These are phyloP conservation scores for Drosophila pectinifera DNA, from an alignment of 1,140 invertebrate species.

Conservation along the genomic window DNA sequence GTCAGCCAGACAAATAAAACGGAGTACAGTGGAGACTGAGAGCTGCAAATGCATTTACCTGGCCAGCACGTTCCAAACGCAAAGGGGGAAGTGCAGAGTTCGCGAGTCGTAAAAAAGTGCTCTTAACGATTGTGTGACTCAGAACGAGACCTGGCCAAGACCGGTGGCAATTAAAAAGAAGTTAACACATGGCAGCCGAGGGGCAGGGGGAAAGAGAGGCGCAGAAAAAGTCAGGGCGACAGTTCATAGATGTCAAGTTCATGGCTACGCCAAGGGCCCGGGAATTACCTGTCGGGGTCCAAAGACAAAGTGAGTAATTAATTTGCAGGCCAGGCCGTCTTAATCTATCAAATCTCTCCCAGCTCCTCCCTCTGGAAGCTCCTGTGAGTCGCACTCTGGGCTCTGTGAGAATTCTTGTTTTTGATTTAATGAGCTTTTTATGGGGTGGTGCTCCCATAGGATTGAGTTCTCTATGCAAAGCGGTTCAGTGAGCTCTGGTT, in stretches of 20 bases:
- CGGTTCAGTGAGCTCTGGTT: constrained; percentile 63
- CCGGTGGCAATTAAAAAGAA: constrained; percentile 71
- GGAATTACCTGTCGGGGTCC: constrained; percentile 25
- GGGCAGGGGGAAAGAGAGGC: constrained; percentile 24
- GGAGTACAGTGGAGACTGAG: constrained; percentile 21
- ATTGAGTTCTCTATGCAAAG: constrained; percentile 68
- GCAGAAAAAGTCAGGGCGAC: constrained; percentile 9
- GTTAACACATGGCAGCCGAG: constrained; percentile 66
- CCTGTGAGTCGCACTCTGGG: constrained; percentile 40
- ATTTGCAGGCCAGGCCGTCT: constrained; percentile 58
- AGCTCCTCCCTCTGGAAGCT: constrained; percentile 19
- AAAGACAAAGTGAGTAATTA: constrained; percentile 65
- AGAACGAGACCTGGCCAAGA: constrained; percentile 38
- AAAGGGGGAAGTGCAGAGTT: constrained; percentile 29
- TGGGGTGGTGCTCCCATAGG: constrained; percentile 21
- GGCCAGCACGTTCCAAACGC: constrained; percentile 31
- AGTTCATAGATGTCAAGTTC: constrained; percentile 80
- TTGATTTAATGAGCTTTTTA: constrained; percentile 70
- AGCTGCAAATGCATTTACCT: constrained; percentile 24
- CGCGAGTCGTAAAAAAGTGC: constrained; percentile 36
- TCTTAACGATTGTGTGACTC: constrained; percentile 32
- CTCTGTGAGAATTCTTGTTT: constrained; percentile 52
- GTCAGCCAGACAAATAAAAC: background rate
- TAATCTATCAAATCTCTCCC: constrained; percentile 46
- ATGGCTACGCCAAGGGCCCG: constrained; percentile 51